Evolutionary conservation across 2,113 vertebrate genomes (phyloP), one percentile per base, ranked within the genome.

Genomic region (Ceuthmochares aereus): DNA sequence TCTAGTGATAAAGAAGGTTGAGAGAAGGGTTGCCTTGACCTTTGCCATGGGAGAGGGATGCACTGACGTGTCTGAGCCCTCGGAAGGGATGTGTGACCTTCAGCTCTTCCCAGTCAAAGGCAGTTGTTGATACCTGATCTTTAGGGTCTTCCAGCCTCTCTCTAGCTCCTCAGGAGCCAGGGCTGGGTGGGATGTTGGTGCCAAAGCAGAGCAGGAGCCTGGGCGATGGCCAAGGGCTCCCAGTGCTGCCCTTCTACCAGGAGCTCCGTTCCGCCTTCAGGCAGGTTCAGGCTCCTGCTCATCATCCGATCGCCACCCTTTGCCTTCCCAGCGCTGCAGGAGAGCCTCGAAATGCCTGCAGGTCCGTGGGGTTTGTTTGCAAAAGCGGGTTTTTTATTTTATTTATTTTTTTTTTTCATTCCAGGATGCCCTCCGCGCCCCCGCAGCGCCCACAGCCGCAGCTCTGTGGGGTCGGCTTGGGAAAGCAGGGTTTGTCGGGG

Each of bases 1-100:
- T 51, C 7, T 2, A 0, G 0, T 54, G 37, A 0, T n/a, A 7
- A 29, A 40, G 70, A 10, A 16, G 45, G 37, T 7, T 76, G 32
- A 75, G 32, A 14, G 5, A 36, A 29, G 72, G 29, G 2, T 14
- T 0, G 2, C 47, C 22, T 22, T 49, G 47, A 49, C 47, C 47
- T 49, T 21, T 23, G 9, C 47, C 47, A 49, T 23, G 47, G 47
- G 47, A 49, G 21, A 49, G 20, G 47, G 47, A 49, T 9, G 8
- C 47, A 23, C 21, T 15, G 37, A 42, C 9, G 47, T 40, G 40
- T 40, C 52, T 26, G 40, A n/a, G 30, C 30, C 51, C 55, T 17
- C 6, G 0, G 25, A 2, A 5, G 69, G n/a, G 63, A 36, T 13
- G 32, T 36, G 76, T 32, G 25, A 5, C 32, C 32, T 70, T 30